Base-by-base conservation (phyloP, 2,113 vertebrate species). In the Cygnus atratus region DNA sequence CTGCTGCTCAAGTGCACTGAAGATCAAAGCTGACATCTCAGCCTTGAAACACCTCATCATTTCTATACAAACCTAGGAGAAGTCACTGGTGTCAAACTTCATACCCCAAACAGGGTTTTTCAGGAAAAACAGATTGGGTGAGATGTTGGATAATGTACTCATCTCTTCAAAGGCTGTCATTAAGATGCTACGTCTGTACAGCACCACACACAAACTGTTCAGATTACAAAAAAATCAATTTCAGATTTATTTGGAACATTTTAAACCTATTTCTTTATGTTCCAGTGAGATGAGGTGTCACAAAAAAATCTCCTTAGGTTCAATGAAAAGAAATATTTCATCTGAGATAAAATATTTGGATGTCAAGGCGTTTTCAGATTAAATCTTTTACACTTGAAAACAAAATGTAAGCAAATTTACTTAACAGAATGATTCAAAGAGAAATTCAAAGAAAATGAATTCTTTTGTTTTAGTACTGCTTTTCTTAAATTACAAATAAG, bases 31-130 rank as follows among this genome's bases (percentile, higher is more conserved):
- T 68, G 82, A 46, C 19, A 25, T 43, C 58, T 68, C 66, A 39
- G 10, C 44, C 46, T 63, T 29, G 17, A 78, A 83, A 82, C 43
- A 48, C 21, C 65, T 39, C 1, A 0, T 39, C 1, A 1, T 43
- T 66, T 65, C 82, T 76, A 28, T 24, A 68, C 41, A 88, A 67
- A 84, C 43, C 15, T 31, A 46, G 65, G 26, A 57, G 50, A 67
- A 81, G 18, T 28, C 79, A 83, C 37, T 67, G 13, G 16, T 57
- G 84, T 63, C 86, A 26, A 50, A 71, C 33, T 22, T 50, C 52
- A 20, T 46, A n/a, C 4, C 12, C 7, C 17, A 7, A 52, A 66
- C 2, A 13, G 37, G 67, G 50, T 43, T 84, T 71, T 59, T 21
- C 31, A 67, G n/a, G 35, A n/a, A 77, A 86, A 87, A 67, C 4